A percentile compares a stretch with the other conserved stretches of the same genome.
Conservation (phyloP, 2,888 invertebrate species). For the Fissipunctia ypsillon region DNA sequence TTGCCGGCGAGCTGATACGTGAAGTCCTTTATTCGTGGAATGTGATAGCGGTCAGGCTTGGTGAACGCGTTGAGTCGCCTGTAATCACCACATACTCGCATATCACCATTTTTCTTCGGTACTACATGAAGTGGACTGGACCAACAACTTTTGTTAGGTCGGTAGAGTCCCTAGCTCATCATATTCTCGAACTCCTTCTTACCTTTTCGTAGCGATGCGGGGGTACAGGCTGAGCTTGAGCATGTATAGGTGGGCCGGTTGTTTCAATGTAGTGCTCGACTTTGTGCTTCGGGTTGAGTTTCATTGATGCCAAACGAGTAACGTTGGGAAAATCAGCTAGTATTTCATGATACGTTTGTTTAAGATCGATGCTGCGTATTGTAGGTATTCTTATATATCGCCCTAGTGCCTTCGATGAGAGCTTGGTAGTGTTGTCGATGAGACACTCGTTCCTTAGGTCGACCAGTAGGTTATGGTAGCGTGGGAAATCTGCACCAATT, state of each 20-base stretch:
- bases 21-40: constrained; percentile 46
- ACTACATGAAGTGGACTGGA: neutral
- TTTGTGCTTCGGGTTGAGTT: constrained; percentile 1
- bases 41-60: constrained; percentile 29
- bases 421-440: constrained; percentile 7
- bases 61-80: constrained; percentile 11
- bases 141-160: constrained; percentile 7
- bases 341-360: constrained; percentile 17
- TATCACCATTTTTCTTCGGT: constrained; percentile 10
- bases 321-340: neutral
- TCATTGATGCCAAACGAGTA: constrained; percentile 9
- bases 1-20: constrained; percentile 27
- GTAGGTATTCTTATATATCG: neutral
- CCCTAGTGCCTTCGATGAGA: neutral
- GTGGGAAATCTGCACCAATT: constrained; percentile 24
- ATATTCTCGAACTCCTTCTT: constrained; percentile 17
- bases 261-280: constrained; percentile 24
- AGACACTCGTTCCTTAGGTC: constrained; percentile 10
- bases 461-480: constrained; percentile 16
- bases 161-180: neutral
- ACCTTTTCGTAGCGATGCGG: constrained; percentile 9
- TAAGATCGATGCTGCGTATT: constrained; percentile 5
- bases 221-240: constrained; percentile 2
- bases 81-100: constrained; percentile 31
- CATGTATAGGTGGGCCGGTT: neutral